Conservation (phyloP, 2,888 invertebrate species). For the Exephanes ischioxanthus region DNA sequence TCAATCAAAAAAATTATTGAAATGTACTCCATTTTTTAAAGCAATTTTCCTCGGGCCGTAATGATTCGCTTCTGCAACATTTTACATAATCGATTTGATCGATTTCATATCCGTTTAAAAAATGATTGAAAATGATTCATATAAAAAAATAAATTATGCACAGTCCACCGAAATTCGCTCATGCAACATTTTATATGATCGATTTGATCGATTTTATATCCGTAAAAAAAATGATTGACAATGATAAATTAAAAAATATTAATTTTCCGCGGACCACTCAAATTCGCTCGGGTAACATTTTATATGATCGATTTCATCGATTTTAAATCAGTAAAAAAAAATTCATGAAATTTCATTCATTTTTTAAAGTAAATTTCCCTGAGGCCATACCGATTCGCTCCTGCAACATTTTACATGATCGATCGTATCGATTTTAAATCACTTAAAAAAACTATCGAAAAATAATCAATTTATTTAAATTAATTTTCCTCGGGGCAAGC, state of each 20-base stretch:
- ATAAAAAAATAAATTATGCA: not conserved
- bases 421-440: conserved; percentile 8
- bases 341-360: too few species aligned
- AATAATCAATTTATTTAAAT: not conserved
- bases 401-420: too few species aligned
- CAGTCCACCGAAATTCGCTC: too few species aligned
- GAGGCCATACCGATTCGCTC: too few species aligned
- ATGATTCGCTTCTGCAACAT: too few species aligned
- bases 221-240: too few species aligned
- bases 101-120: conserved; percentile 1
- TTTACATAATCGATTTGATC: not conserved
- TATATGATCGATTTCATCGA: not conserved
- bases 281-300: not conserved
- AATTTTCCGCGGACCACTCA: not conserved
- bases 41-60: too few species aligned
- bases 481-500: not conserved
- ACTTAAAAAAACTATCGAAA: conserved; percentile 6
- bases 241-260: too few species aligned
- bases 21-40: too few species aligned
- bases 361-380: too few species aligned
- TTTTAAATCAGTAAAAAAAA: not conserved
- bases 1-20: too few species aligned
- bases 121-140: conserved; percentile 1
- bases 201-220: too few species aligned
- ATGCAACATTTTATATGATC: conserved; percentile 1